Evolutionary conservation across 1,140 invertebrate genomes (phyloP).

Genomic region (Cydia amplana): DNA sequence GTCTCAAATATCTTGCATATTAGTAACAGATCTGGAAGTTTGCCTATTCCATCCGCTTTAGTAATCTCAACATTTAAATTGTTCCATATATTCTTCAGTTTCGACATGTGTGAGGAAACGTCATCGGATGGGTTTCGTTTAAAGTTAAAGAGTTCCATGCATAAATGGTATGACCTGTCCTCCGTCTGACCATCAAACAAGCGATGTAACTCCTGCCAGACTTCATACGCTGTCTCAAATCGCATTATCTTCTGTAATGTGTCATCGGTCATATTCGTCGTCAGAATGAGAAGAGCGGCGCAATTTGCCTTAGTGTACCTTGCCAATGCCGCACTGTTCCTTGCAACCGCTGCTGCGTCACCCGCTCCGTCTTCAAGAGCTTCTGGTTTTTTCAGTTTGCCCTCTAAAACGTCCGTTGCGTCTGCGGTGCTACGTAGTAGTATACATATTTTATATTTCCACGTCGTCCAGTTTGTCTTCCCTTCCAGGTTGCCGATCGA

Average conservation of each 20-base stretch:
- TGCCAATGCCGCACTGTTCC: not conserved
- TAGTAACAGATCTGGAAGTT: slow-evolving; percentile 38
- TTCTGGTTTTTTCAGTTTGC: not conserved
- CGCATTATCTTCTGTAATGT: slow-evolving; percentile 28
- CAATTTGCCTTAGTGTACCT: not conserved
- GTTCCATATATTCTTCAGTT: slow-evolving; percentile 37
- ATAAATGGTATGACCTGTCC: slow-evolving; percentile 40
- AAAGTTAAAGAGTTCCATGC: slow-evolving; percentile 43
- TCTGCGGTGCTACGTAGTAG: not conserved
- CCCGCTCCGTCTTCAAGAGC: not conserved
- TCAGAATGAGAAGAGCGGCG: not conserved
- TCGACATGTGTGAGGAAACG: slow-evolving; percentile 37
- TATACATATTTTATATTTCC: not conserved
- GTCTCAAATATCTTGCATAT: slow-evolving; percentile 42
- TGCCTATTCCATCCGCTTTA: slow-evolving; percentile 7
- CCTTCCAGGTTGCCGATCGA: not conserved
- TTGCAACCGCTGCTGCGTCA: not conserved
- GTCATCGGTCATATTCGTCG: slow-evolving; percentile 27
- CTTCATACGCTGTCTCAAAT: slow-evolving; percentile 22
- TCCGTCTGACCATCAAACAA: slow-evolving; percentile 43
- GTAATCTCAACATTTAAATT: too few relatives aligned
- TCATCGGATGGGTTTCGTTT: slow-evolving; percentile 34
- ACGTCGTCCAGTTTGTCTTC: not conserved
- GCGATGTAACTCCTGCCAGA: slow-evolving; percentile 41
- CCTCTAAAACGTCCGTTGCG: not conserved